Evolutionary conservation across 1,140 invertebrate genomes (phyloP).

Genomic region (Leptestheria dahalacensis): DNA sequence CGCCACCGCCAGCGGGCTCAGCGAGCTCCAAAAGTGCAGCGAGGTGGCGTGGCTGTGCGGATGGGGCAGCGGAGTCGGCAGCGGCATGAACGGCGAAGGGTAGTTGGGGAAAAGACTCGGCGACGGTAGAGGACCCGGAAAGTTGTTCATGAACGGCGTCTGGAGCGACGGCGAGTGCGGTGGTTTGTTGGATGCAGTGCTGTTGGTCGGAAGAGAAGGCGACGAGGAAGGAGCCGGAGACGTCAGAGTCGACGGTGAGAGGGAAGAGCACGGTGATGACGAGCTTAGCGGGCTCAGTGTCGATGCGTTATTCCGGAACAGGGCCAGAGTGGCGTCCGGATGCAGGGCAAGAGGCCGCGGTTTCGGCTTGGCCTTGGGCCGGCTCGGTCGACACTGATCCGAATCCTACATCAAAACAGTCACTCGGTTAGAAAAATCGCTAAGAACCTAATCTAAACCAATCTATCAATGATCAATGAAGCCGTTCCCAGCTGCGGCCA

Average conservation of each 20-base stretch:
- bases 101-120: conserved; percentile 15
- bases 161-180: conserved; percentile 15
- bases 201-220: conserved; percentile 3
- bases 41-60: conserved; percentile 13
- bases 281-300: conserved; percentile 12
- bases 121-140: conserved; percentile 11
- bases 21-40: conserved; percentile 17
- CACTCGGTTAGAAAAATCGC: no score
- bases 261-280: conserved; percentile 12
- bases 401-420: no score
- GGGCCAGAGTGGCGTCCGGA: conserved; percentile 12
- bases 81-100: conserved; percentile 15
- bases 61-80: conserved; percentile 12
- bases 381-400: neutral
- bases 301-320: neutral
- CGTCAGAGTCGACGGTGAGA: conserved; percentile 8
- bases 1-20: conserved; percentile 13
- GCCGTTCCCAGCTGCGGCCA: no score
- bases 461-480: no score
- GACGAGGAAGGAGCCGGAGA: conserved; percentile 14
- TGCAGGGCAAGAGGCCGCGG: conserved; percentile 13
- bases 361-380: conserved; percentile 14
- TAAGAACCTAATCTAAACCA: no score
- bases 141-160: conserved; percentile 15
- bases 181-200: conserved; percentile 5